phyloP scores from a whole-genome alignment of 2,797 vertebrate species.

The Adelosebastes latens region DNA sequence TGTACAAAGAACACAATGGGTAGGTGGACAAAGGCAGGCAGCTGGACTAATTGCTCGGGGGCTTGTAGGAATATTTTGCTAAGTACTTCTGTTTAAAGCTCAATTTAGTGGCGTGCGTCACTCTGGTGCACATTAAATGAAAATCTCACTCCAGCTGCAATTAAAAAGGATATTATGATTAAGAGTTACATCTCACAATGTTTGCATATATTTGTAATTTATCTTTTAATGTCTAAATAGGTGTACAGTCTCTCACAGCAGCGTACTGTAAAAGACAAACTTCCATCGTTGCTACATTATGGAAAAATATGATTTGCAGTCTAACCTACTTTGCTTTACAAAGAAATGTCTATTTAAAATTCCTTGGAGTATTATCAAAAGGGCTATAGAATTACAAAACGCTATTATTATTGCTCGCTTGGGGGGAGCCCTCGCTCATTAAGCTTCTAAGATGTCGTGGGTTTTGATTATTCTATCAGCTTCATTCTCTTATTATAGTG shows the following conservation, averaged over 20 bases:
- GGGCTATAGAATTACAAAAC: conserved; percentile 81
- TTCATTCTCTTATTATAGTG: conserved; percentile 75
- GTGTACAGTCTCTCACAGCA: neutral
- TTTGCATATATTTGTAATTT: neutral
- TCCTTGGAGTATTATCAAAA: conserved; percentile 79
- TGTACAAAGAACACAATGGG: conserved; percentile 79
- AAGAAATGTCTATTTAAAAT: conserved; percentile 75
- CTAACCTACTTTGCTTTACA: conserved; percentile 77
- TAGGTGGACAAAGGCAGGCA: conserved; percentile 76
- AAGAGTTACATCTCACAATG: conserved; percentile 13
- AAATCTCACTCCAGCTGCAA: conserved; percentile 45
- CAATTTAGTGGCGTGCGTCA: conserved; percentile 50
- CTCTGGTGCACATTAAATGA: conserved; percentile 33
- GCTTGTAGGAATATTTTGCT: conserved; percentile 72
- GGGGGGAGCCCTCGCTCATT: conserved; percentile 80
- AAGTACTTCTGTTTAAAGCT: conserved; percentile 73
- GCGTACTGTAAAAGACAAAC: conserved; percentile 25
- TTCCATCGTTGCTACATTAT: conserved; percentile 47
- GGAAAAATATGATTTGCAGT: conserved; percentile 65
- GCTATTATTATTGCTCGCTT: conserved; percentile 77
- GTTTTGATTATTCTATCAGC: conserved; percentile 81
- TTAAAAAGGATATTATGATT: conserved; percentile 30
- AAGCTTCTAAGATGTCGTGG: conserved; percentile 75
- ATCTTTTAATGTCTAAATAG: neutral
- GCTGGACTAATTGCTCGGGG: conserved; percentile 79